Evolutionary conservation across 2,113 vertebrate species (phyloP).

Genomic region (Pedetes capensis): DNA sequence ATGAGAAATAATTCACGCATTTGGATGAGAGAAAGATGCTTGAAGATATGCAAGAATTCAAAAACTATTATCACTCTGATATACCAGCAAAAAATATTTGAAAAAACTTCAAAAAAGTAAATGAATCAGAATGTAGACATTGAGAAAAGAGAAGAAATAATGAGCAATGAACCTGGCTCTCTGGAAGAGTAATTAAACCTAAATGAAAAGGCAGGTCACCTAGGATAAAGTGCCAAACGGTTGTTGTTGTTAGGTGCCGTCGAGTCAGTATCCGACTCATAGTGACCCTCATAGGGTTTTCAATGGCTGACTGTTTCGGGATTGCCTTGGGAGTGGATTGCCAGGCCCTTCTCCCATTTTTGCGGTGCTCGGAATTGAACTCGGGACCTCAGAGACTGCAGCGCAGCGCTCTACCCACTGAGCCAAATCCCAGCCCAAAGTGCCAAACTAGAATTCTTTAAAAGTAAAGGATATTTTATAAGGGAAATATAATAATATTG

Average conservation of each 20-base stretch:
- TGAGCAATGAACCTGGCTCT: background rate
- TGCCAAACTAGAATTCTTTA: background rate
- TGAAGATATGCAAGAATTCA: background rate
- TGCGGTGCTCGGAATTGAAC: too few relatives aligned
- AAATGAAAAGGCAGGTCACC: background rate
- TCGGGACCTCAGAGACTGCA: too few relatives aligned
- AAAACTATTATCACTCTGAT: background rate
- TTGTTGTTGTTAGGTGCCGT: too few relatives aligned
- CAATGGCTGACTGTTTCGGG: too few relatives aligned
- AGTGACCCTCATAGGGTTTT: too few relatives aligned
- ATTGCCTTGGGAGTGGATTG: too few relatives aligned
- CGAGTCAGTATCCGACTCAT: too few relatives aligned
- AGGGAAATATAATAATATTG: background rate
- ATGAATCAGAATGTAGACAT: background rate
- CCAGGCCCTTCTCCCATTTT: too few relatives aligned
- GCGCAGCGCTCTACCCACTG: too few relatives aligned
- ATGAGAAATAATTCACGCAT: background rate
- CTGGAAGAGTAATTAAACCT: slow-evolving; percentile 15
- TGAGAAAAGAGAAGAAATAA: background rate
- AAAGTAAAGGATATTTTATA: background rate
- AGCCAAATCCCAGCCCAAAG: too few relatives aligned
- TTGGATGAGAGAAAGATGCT: background rate
- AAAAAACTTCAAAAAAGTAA: background rate
- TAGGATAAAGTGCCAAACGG: background rate
- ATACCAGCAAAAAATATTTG: background rate